These are phyloP conservation scores for Turritopsis rubra DNA, from an alignment of 30 jellyfish, hydroid and myxozoan species.

Conservation along the genomic window DNA sequence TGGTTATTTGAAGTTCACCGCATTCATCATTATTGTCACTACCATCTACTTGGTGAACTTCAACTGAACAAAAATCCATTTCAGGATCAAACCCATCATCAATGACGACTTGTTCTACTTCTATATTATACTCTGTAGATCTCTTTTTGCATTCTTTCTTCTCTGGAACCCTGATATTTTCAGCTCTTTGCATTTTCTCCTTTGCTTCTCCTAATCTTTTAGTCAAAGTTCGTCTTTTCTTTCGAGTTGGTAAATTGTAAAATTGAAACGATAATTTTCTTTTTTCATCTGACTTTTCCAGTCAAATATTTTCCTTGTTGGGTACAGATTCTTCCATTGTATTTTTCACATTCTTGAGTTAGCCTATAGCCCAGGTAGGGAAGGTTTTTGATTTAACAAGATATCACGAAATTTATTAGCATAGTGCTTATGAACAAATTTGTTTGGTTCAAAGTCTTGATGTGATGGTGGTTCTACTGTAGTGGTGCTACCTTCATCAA, in stretches of 20 bases:
- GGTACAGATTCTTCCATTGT: not conserved
- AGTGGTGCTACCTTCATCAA: not conserved
- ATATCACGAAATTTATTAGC: not conserved
- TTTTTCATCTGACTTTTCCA: not conserved
- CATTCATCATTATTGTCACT: not conserved
- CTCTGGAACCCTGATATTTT: constrained; percentile 10
- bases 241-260: not conserved
- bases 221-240: constrained; percentile 1
- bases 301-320: not conserved
- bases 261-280: not conserved
- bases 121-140: not conserved
- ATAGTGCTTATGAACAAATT: not conserved
- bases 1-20: not conserved
- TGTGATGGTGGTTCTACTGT: not conserved
- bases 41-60: not conserved
- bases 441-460: not conserved
- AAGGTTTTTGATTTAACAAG: not conserved
- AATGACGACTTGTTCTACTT: not conserved
- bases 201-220: constrained; percentile 23
- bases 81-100: not conserved
- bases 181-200: not conserved
- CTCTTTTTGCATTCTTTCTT: no score
- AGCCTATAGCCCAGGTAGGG: not conserved
- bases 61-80: not conserved
- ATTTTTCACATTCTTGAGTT: not conserved